A percentile compares a stretch with the other conserved stretches of the same genome.
Conservation (phyloP, 2,113 vertebrate species). For the Odobenus rosmarus region DNA sequence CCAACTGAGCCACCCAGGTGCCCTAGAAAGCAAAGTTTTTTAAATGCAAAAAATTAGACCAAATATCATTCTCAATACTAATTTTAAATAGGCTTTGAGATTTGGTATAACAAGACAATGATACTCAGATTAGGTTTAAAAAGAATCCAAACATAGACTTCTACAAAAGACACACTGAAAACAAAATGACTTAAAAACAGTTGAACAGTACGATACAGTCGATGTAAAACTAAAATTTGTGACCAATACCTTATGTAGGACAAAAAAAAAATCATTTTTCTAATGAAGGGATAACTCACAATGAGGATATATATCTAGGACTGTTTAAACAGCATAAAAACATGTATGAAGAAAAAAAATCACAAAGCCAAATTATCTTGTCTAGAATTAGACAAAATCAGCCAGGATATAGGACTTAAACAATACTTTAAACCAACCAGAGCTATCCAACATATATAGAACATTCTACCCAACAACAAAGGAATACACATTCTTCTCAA, state of each 20-base stretch:
- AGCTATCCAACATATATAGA: neutral
- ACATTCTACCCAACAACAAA: neutral
- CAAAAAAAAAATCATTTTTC: slow-evolving; percentile 15
- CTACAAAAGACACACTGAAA: slow-evolving; percentile 16
- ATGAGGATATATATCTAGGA: neutral
- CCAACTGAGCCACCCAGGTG: neutral
- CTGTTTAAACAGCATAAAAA: neutral
- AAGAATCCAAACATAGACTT: neutral
- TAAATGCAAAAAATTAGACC: neutral
- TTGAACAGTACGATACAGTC: neutral
- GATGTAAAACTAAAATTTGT: neutral
- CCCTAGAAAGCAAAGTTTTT: neutral
- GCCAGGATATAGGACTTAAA: neutral
- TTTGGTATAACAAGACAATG: neutral
- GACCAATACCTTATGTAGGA: neutral
- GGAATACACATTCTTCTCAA: neutral
- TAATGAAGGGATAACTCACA: neutral
- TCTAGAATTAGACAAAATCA: slow-evolving; percentile 16
- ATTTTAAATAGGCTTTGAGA: slow-evolving; percentile 21
- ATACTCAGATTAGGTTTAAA: neutral
- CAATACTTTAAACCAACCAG: neutral
- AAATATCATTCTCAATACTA: neutral
- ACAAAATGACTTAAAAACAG: neutral
- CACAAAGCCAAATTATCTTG: neutral
- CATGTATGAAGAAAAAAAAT: neutral